Percentiles rank a stretch among this genome's conserved stretches.
phyloP scores from a whole-genome alignment of 2,113 vertebrate species.

The Anguilla rostrata region DNA sequence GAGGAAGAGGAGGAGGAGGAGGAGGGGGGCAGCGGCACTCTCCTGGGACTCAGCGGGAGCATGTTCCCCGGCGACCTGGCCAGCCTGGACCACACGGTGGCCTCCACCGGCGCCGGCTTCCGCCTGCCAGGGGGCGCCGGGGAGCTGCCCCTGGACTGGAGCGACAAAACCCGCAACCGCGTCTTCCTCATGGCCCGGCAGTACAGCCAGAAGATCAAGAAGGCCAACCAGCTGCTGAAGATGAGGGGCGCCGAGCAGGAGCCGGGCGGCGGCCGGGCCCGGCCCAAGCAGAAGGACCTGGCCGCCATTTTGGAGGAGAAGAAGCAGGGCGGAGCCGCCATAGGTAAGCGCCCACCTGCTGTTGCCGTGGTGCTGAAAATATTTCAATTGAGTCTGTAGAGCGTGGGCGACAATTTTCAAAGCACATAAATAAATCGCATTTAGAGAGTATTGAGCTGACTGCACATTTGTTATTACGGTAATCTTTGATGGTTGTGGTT shows the following conservation, averaged over 20 bases:
- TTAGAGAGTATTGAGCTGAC: too few relatives aligned
- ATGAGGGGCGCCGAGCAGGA: constrained; percentile 87
- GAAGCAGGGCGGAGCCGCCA: constrained; percentile 93
- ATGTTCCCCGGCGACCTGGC: constrained; percentile 76
- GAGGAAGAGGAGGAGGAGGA: constrained; percentile 50
- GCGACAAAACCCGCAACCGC: constrained; percentile 84
- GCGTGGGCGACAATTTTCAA: too few relatives aligned
- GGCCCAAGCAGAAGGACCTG: constrained; percentile 81
- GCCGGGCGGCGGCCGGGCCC: constrained; percentile 64
- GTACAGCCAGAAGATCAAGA: constrained; percentile 98
- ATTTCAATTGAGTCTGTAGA: too few relatives aligned
- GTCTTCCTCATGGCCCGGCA: constrained; percentile 96
- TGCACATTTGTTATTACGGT: too few relatives aligned
- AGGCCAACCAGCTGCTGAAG: constrained; percentile 92
- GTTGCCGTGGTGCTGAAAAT: neutral
- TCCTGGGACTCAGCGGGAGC: constrained; percentile 66
- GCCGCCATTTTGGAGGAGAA: constrained; percentile 94
- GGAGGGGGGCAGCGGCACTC: constrained; percentile 45
- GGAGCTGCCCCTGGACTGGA: constrained; percentile 70
- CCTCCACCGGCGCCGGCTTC: constrained; percentile 64
- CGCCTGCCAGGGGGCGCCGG: constrained; percentile 60
- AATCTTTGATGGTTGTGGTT: too few relatives aligned
- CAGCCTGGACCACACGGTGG: constrained; percentile 69
- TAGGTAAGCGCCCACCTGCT: constrained; percentile 73
- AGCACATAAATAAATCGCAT: neutral